Conservation (phyloP, 2,888 invertebrate genomes). For the Dolichopus griseipennis region DNA sequence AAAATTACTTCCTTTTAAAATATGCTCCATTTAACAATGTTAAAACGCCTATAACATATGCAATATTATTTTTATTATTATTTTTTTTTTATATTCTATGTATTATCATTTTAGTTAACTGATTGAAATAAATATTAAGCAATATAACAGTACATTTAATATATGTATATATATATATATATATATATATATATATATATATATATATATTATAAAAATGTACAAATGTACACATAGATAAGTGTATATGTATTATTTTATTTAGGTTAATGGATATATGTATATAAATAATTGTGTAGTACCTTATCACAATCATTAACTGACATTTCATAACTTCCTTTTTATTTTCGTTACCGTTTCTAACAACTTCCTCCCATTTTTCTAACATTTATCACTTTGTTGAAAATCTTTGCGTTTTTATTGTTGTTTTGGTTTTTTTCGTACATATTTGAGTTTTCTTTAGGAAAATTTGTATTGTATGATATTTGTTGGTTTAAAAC, state of each 20-base stretch:
- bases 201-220: too few species aligned
- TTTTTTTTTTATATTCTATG: too few species aligned
- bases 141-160: background rate
- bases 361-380: background rate
- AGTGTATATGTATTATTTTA: too few species aligned
- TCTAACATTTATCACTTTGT: background rate
- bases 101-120: background rate
- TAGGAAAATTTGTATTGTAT: too few species aligned
- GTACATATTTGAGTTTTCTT: too few species aligned
- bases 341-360: background rate
- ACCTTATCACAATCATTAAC: constrained; percentile 1
- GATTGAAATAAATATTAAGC: background rate
- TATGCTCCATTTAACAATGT: background rate
- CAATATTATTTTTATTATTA: background rate
- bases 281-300: background rate
- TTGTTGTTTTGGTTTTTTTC: too few species aligned
- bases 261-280: too few species aligned
- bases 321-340: constrained; percentile 6
- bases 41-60: background rate
- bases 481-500: too few species aligned
- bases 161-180: too few species aligned
- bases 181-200: too few species aligned
- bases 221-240: too few species aligned
- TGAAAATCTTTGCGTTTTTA: background rate
- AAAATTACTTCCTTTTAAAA: too few species aligned